A percentile compares a stretch with the other conserved stretches of the same genome.
phyloP scores from a whole-genome alignment of 2,888 invertebrate genomes.

The Autographa pulchrina region DNA sequence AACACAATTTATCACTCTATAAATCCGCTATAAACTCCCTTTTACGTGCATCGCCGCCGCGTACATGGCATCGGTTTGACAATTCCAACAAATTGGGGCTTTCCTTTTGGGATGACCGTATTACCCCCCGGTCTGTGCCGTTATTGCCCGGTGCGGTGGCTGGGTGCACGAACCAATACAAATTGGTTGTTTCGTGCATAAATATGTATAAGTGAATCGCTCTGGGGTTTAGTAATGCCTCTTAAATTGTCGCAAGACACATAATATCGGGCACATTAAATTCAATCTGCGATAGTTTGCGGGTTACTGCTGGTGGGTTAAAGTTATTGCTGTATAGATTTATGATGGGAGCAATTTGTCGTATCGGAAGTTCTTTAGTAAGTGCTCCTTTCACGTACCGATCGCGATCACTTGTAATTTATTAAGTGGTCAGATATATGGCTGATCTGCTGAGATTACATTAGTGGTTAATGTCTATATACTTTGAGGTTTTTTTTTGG shows the following conservation, averaged over 20 bases:
- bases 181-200: conserved; percentile 79
- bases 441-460: background rate
- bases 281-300: conserved; percentile 76
- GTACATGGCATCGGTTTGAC: conserved; percentile 67
- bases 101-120: conserved; percentile 73
- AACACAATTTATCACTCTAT: conserved; percentile 59
- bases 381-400: conserved; percentile 22
- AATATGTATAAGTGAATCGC: conserved; percentile 81
- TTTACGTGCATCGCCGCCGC: conserved; percentile 61
- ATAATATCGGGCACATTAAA: conserved; percentile 78
- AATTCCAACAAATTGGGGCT: conserved; percentile 74
- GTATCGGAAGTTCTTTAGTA: conserved; percentile 73
- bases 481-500: background rate
- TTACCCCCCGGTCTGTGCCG: conserved; percentile 68
- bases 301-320: conserved; percentile 70
- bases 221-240: conserved; percentile 77
- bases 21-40: conserved; percentile 61
- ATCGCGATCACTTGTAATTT: conserved; percentile 31
- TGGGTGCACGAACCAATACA: conserved; percentile 61
- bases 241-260: conserved; percentile 79
- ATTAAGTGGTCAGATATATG: conserved; percentile 16
- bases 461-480: background rate
- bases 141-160: conserved; percentile 70
- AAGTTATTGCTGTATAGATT: conserved; percentile 75
- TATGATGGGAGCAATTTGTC: conserved; percentile 77